Percentiles rank a stretch among this genome's conserved stretches.
Evolutionary conservation across 1,140 invertebrate species (phyloP).

Genomic region (Drosophila virilis): DNA sequence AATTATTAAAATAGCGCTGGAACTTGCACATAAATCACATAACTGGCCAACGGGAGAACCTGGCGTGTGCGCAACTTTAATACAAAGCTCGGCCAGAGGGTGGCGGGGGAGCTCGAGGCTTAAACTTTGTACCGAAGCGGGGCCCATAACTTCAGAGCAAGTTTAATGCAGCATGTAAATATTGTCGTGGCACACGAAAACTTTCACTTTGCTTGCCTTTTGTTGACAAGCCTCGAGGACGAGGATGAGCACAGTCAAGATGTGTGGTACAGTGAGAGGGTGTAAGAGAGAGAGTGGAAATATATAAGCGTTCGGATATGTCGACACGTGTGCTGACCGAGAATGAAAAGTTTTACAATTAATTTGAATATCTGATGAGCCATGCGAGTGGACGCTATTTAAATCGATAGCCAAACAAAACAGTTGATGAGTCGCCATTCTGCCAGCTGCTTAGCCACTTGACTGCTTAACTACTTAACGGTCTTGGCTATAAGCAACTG

Average conservation of each 20-base stretch:
- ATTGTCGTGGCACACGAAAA: constrained; percentile 77
- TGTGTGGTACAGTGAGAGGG: constrained; percentile 20
- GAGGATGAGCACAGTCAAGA: constrained; percentile 17
- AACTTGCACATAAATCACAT: constrained; percentile 68
- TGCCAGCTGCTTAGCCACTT: constrained; percentile 15
- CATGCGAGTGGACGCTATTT: background rate
- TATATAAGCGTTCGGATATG: constrained; percentile 48
- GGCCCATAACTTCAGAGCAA: constrained; percentile 56
- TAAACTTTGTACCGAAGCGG: constrained; percentile 34
- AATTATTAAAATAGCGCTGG: constrained; percentile 68
- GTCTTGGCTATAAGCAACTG: constrained; percentile 30
- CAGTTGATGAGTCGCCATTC: background rate
- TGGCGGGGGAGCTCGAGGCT: background rate
- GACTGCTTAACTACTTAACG: constrained; percentile 19
- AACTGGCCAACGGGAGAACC: constrained; percentile 68
- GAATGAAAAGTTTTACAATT: constrained; percentile 71
- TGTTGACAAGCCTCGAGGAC: constrained; percentile 64
- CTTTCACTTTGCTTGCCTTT: constrained; percentile 65
- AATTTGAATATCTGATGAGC: constrained; percentile 67
- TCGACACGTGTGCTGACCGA: constrained; percentile 52
- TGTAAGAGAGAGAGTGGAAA: constrained; percentile 22
- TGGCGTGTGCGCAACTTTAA: constrained; percentile 75
- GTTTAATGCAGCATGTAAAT: constrained; percentile 82
- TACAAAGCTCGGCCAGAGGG: constrained; percentile 9
- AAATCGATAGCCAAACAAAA: constrained; percentile 27